These are phyloP conservation scores for Geococcyx californianus DNA, from an alignment of 2,113 vertebrate species.

Conservation along the genomic window DNA sequence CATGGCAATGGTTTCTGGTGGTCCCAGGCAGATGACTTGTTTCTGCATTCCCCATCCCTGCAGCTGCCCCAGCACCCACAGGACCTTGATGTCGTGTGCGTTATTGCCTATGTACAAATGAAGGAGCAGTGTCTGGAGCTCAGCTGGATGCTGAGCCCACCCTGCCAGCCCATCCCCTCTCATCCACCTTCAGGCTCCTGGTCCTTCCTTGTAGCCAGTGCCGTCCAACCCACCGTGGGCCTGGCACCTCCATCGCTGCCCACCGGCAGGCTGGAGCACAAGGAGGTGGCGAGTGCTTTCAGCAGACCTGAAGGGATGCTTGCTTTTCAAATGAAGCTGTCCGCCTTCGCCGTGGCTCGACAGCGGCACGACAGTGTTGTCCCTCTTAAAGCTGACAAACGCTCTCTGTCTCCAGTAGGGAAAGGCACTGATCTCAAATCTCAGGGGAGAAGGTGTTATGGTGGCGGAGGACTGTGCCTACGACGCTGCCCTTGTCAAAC, in stretches of 20 bases:
- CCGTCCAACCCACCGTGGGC: not conserved
- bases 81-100: rapidly evolving
- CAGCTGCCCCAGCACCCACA: rapidly evolving
- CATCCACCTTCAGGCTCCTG: not conserved
- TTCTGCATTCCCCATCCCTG: not conserved
- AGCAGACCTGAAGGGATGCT: not conserved
- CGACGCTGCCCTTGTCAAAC: not conserved
- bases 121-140: not conserved
- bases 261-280: rapidly evolving
- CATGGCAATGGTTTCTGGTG: rapidly evolving
- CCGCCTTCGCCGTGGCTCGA: not conserved
- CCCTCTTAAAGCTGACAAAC: not conserved
- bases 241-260: rapidly evolving
- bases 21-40: rapidly evolving
- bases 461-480: rapidly evolving
- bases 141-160: not conserved
- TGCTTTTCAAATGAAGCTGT: not conserved
- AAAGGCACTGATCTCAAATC: not conserved
- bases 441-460: not conserved
- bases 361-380: rapidly evolving
- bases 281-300: rapidly evolving
- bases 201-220: rapidly evolving
- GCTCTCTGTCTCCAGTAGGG: not conserved
- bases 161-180: not conserved
- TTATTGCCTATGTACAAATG: rapidly evolving